Evolutionary conservation across 30 jellyfish, hydroid and myxozoan species (phyloP), one percentile per base, ranked within the genome.

Genomic region (Chrysaora quinquecirrha): DNA sequence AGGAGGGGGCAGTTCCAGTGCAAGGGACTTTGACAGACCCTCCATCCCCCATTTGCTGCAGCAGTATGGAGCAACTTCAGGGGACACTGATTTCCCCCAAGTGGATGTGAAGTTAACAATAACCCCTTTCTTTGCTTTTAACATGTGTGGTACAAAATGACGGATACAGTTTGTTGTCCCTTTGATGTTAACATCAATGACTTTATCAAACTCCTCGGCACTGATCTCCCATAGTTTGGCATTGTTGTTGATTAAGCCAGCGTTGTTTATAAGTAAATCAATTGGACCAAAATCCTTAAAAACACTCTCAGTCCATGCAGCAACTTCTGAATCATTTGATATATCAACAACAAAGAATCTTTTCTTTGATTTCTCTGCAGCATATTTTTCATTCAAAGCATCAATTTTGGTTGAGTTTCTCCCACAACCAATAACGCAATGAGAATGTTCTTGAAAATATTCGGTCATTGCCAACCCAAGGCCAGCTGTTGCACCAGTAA

Each of bases 1-100:
- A 1, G 97, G 97, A 2, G 95, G 46, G 25, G 97, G 97, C 25
- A 89, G 80, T n/a, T 89, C 97, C 61, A 71, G 18, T 14, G 97
- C 97, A 48, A 89, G 66, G 18, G 95, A 46, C 67, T 79, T 68
- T 3, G 97, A 82, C 43, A 89, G 64, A 0, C 97, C 97, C 63
- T 89, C 97, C 22, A 89, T 49, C n/a, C 91, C 97, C 91, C 91
- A 89, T 43, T 89, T 89, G 73, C 78, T 73, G 88, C 97, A 89
- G 69, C 97, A 89, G 58, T 89, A 89, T 25, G 97, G 97, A 50
- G 95, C 97, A 1, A 82, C 92, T 14, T 77, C 92, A 4, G 75
- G 54, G 0, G 92, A 49, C 23, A 80, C 86, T 30, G 88, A 60
- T 54, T 84, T 72, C 20, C 97, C 97, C 97, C 97, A 89, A 2